A percentile compares a stretch with the other conserved stretches of the same genome.
Evolutionary conservation across 2,113 vertebrate species (phyloP).

Genomic region (Protobothrops mucrosquamatus): DNA sequence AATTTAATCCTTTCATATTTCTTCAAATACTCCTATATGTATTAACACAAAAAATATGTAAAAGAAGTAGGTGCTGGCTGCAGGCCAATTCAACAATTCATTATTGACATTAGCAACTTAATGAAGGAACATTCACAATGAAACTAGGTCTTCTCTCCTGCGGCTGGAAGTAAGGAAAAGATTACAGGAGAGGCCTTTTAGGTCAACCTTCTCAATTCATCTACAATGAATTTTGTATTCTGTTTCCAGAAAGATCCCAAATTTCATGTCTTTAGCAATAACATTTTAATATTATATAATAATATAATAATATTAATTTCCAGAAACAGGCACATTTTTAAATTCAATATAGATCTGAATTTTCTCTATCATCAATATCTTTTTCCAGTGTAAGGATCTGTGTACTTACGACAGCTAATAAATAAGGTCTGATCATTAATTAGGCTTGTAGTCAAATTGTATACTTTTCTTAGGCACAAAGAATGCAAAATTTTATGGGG

Average conservation of each 20-base stretch:
- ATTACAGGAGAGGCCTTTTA: too few species aligned
- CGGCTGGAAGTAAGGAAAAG: neutral
- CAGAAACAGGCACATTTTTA: neutral
- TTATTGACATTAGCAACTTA: neutral
- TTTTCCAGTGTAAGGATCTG: neutral
- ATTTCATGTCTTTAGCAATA: neutral
- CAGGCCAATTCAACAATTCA: neutral
- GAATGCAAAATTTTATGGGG: neutral
- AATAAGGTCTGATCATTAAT: neutral
- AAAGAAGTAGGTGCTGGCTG: constrained; percentile 12
- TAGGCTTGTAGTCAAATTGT: neutral
- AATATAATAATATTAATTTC: neutral
- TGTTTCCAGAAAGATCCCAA: neutral
- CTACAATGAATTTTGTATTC: constrained; percentile 28
- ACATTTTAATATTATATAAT: neutral
- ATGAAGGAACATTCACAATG: neutral
- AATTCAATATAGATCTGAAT: neutral
- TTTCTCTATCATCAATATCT: neutral
- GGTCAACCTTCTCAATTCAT: neutral
- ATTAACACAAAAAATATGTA: neutral
- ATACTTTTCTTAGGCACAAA: neutral
- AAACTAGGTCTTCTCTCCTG: neutral
- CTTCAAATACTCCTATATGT: constrained; percentile 26
- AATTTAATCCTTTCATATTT: neutral
- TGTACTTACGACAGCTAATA: neutral